Percentiles rank a stretch among this genome's conserved stretches.
phyloP scores from a whole-genome alignment of 37 sponge, comb jelly and placozoan genomes.

The Cladorhizidae sp. region DNA sequence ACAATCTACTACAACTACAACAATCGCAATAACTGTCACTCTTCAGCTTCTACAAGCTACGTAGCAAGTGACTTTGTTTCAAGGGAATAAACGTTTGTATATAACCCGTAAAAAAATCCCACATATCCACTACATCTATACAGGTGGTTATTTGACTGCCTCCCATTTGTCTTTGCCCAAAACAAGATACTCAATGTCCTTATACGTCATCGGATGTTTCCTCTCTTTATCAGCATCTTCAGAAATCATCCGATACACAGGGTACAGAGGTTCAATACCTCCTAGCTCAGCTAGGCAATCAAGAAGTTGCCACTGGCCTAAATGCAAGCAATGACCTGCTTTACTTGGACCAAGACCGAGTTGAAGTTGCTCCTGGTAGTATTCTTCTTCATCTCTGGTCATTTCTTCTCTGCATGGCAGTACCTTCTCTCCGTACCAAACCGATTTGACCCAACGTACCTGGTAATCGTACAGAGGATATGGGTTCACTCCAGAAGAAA shows the following conservation, averaged over 20 bases:
- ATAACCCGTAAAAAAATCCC: too few relatives aligned
- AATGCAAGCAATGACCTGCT: constrained; percentile 54
- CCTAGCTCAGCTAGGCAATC: constrained; percentile 35
- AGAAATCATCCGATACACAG: constrained; percentile 30
- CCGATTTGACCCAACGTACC: constrained; percentile 50
- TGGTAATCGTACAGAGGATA: too few relatives aligned
- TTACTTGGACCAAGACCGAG: constrained; percentile 22
- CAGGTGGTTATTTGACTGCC: too few relatives aligned
- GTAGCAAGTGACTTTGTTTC: too few relatives aligned
- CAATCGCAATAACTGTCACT: too few relatives aligned
- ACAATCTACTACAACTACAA: too few relatives aligned
- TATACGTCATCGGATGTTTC: constrained; percentile 32
- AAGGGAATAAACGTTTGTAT: too few relatives aligned
- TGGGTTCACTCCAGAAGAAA: constrained; percentile 24
- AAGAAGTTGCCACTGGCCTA: constrained; percentile 57
- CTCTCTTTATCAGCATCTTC: neutral
- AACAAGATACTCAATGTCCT: neutral
- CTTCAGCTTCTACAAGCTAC: too few relatives aligned
- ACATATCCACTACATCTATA: too few relatives aligned
- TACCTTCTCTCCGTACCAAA: constrained; percentile 43
- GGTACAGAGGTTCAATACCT: constrained; percentile 17
- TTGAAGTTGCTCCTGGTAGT: constrained; percentile 29
- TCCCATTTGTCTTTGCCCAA: constrained; percentile 3
- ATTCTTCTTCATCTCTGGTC: constrained; percentile 33
- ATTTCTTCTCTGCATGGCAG: constrained; percentile 70